A percentile compares a stretch with the other conserved stretches of the same genome.
These are phyloP conservation scores for Drosophila pallidifrons DNA, from an alignment of 1,140 invertebrate genomes.

Conservation along the genomic window DNA sequence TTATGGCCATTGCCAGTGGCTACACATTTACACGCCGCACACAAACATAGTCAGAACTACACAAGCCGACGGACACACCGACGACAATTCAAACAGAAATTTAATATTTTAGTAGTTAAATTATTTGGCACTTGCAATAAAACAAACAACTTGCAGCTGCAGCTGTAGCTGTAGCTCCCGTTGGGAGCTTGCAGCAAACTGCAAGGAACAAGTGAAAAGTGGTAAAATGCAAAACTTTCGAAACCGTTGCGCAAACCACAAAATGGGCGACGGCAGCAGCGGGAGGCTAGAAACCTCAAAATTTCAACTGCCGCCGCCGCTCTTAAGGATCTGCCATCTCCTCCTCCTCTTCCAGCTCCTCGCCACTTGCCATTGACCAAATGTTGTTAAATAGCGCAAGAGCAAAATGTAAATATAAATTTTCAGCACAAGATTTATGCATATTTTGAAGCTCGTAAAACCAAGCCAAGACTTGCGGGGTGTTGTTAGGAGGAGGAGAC, in stretches of 20 bases:
- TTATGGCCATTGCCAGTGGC: slow-evolving; percentile 58
- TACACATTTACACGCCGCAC: slow-evolving; percentile 12
- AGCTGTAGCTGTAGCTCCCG: slow-evolving; percentile 32
- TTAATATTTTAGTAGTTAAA: slow-evolving; percentile 83
- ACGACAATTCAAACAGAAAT: slow-evolving; percentile 78
- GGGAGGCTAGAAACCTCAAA: slow-evolving; percentile 43
- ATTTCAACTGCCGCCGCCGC: slow-evolving; percentile 54
- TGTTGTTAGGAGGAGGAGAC: background rate
- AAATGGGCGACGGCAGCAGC: slow-evolving; percentile 34
- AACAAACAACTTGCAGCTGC: slow-evolving; percentile 74
- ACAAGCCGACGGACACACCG: slow-evolving; percentile 25
- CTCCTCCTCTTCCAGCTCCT: background rate
- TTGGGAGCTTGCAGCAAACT: slow-evolving; percentile 30
- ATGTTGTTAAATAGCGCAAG: slow-evolving; percentile 80
- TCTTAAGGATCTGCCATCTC: background rate
- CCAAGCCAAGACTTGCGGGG: slow-evolving; percentile 33
- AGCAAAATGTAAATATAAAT: slow-evolving; percentile 81
- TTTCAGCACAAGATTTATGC: slow-evolving; percentile 77
- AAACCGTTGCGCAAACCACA: slow-evolving; percentile 58
- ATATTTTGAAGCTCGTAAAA: slow-evolving; percentile 66
- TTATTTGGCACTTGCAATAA: slow-evolving; percentile 83
- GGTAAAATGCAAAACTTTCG: slow-evolving; percentile 79
- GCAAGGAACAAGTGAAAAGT: slow-evolving; percentile 69
- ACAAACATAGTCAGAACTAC: slow-evolving; percentile 12
- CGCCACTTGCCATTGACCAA: slow-evolving; percentile 51